Base-by-base conservation (phyloP, 2,888 invertebrate genomes). In the Drosophila stalkeri region DNA sequence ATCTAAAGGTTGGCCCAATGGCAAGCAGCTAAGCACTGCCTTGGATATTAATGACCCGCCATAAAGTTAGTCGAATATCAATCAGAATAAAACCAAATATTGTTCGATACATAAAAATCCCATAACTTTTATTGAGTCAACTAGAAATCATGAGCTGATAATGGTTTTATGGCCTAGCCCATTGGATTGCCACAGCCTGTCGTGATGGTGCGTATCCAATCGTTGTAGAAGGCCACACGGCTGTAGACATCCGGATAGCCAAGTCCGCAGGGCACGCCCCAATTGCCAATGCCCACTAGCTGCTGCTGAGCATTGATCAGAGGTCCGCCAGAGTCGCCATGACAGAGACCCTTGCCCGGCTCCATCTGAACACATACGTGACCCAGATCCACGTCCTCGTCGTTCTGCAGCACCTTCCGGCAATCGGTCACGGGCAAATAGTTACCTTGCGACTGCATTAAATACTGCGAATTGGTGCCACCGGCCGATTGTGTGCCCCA, bases 281-380 rank as follows among this genome's bases (percentile, higher is more conserved):
- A 92, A 44, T 92, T 92, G 20, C 90, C 89, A 0, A 91, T 62
- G 33, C 90, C 91, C 6, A 89, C 90, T 7, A 92, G 65, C 14
- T 80, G 80, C 1, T 75, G 75, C 35, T 90, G 54, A 8, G 75
- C 66, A 55, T 81, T 77, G 51, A 87, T 73, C n/a, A 92, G 67
- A 0, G 92, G 91, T 8, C 90, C 90, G 4, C 92, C 91, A 12
- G 82, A 75, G 43, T 90, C 91, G 12, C 90, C 88, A 59, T 91
- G 81, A 54, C 90, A 91, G 9, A 74, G 94, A 0, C 95, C 95
- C 78, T 94, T 93, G 0, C 94, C 95, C 0, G 84, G 82, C 35
- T 92, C 92, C 7, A 94, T 94, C 44, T 94, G 90, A 0, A 95
- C 94, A 68, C 95, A 95, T 7, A 95, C 92, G 80, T 95, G 95